Percentiles rank a stretch among this genome's conserved stretches.
Evolutionary conservation across 2,888 invertebrate genomes (phyloP).

Genomic region (Clitarchus hookeri): DNA sequence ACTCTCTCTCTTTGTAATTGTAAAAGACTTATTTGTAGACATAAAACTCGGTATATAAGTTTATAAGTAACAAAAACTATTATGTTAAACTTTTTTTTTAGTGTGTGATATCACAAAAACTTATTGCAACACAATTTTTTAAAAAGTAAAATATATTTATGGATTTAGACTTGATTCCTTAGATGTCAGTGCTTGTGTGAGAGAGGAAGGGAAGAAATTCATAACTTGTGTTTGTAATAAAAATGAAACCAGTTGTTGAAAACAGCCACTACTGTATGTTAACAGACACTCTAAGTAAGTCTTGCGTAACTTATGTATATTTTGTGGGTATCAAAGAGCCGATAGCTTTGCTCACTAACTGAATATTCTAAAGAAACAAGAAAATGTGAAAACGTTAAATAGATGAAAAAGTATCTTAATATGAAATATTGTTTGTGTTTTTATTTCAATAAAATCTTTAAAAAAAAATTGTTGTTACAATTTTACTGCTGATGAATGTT

Average conservation of each 20-base stretch:
- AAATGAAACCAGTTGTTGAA: constrained; percentile 31
- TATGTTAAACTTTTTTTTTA: not conserved
- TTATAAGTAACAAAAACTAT: not conserved
- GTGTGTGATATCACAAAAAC: not conserved
- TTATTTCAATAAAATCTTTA: constrained; percentile 53
- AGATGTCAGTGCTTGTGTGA: constrained; percentile 39
- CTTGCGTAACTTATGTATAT: constrained; percentile 37
- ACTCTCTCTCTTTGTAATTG: not conserved
- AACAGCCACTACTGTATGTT: constrained; percentile 33
- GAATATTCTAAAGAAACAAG: constrained; percentile 41
- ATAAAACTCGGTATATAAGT: not conserved
- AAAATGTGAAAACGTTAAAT: constrained; percentile 37
- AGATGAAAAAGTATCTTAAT: constrained; percentile 35
- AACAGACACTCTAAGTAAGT: constrained; percentile 34
- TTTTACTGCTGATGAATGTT: no score
- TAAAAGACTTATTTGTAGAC: not conserved
- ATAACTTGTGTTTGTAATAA: constrained; percentile 36
- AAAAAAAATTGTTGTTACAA: constrained; percentile 24
- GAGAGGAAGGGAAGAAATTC: constrained; percentile 32
- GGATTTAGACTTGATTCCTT: constrained; percentile 37
- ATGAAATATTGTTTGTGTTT: constrained; percentile 54
- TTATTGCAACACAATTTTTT: not conserved
- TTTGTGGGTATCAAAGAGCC: constrained; percentile 38
- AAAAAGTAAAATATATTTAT: not conserved
- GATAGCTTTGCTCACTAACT: constrained; percentile 39